These are phyloP conservation scores for Dascillus cervinus DNA, from an alignment of 2,888 invertebrate species.

Conservation along the genomic window DNA sequence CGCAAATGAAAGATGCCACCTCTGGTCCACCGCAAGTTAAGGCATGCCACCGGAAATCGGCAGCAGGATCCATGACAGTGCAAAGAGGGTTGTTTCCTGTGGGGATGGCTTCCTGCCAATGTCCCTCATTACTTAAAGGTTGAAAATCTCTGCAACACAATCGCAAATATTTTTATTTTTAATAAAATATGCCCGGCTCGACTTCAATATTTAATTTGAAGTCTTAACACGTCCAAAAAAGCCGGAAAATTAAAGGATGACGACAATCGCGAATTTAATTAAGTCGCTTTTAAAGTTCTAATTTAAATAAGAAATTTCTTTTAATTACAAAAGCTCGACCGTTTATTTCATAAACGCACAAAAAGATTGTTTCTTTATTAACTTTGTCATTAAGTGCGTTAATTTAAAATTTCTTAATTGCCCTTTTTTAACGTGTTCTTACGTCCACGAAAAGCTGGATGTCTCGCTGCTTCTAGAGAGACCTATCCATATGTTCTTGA, in stretches of 20 bases:
- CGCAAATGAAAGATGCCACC: constrained; percentile 71
- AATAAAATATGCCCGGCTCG: too few species aligned
- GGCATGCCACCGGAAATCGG: constrained; percentile 73
- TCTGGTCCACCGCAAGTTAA: constrained; percentile 68
- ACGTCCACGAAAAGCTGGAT: constrained; percentile 72
- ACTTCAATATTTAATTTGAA: too few species aligned
- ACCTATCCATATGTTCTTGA: constrained; percentile 72
- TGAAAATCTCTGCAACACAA: constrained; percentile 51
- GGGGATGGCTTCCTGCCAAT: constrained; percentile 64
- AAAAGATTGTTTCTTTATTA: not conserved
- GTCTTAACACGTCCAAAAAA: too few species aligned
- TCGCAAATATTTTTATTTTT: too few species aligned
- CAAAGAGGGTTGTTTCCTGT: constrained; percentile 56
- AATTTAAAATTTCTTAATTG: not conserved
- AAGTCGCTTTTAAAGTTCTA: constrained; percentile 9
- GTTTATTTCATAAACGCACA: not conserved
- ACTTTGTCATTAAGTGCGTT: not conserved
- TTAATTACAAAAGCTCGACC: constrained; percentile 1
- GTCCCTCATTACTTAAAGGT: constrained; percentile 55
- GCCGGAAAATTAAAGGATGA: too few species aligned
- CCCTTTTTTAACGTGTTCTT: constrained; percentile 33
- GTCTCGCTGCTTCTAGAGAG: constrained; percentile 64
- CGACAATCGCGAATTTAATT: constrained; percentile 10
- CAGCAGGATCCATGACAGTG: constrained; percentile 66
- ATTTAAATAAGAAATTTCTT: constrained; percentile 7